Evolutionary conservation across 2,797 vertebrate genomes (phyloP), one percentile per base, ranked within the genome.

Genomic region (Ctenosaura bakeri): DNA sequence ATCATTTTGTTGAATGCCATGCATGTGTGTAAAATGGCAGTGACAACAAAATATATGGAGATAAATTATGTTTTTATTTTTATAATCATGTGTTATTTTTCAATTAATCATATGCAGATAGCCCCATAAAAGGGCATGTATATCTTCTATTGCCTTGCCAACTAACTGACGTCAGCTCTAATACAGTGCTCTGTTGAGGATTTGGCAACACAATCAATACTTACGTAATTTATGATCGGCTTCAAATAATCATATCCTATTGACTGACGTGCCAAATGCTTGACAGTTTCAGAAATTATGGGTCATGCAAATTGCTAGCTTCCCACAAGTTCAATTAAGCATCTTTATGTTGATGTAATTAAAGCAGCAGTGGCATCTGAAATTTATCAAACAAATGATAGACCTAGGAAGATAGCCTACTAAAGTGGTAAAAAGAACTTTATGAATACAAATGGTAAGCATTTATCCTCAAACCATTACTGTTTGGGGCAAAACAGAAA

Each of bases 201-300:
- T 88, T 90, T 46, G 83, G 62, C 84, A 38, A 93, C 92, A 91
- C 77, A 93, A 89, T 91, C 93, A 94, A 93, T 94, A 92, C 26
- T 69, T 90, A 95, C 94, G 91, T 92, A 92, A 96, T 96, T 93
- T 50, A 96, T 91, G 83, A 96, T 93, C 87, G 94, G 90, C 38
- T 94, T 95, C 91, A 96, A 94, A 95, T 94, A 96, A 94, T 92
- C 92, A 91, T 9, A 13, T 95, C 90, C 91, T 94, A 93, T 95
- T 95, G 94, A 96, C 29, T 94, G 93, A 90, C 88, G 78, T 87
- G 76, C 73, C 90, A 93, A 92, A 35, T 88, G n/a, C 59, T 89
- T 73, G 83, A 89, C 85, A 95, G 77, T 35, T 92, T 92, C 83
- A 96, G 82, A 92, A 94, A 95, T 95, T 94, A 94, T 26, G 79